Base-by-base conservation (phyloP, 92 coral and sea anemone genomes). In the Heteractis magnifica region DNA sequence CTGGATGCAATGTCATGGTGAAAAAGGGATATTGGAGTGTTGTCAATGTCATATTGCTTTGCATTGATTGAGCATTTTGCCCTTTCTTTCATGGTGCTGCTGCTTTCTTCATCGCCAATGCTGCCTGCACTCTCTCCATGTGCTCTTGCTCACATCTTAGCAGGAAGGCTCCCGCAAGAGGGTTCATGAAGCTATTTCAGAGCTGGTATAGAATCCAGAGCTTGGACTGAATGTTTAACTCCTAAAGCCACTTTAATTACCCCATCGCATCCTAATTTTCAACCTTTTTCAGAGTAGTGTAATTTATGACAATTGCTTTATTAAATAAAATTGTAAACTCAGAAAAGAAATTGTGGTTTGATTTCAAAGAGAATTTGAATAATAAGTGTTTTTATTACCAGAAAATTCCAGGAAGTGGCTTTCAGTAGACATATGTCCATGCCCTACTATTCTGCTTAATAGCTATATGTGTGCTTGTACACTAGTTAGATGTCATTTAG, bases 151-250 rank as follows among this genome's bases (percentile, higher is more conserved):
- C 91, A 88, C 76, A 84, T 74, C 90, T 90, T 89, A 93, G 97
- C 89, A 91, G 97, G 92, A 91, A 74, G 87, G 77, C 89, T 84
- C 89, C 91, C 97, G 97, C 97, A 93, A 93, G 97, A 93, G 97
- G 87, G 89, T 90, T 87, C 93, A 92, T 92, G 97, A 93, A 76
- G 81, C 93, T 71, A 85, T 92, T 51, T 86, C 93, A 83, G 97
- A 93, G 91, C 97, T 91, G 97, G 97, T 93, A 93, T 89, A 88
- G 84, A 82, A 65, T 79, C 59, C 49, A 56, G 74, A 72, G 88
- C 83, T 56, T 81, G 87, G 59, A 72, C 78, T 71, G 59, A 71
- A 18, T 82, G 78, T 82, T 72, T 82, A 21, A 18, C 41, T 77
- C 20, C 80, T 77, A 60, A 83, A 55, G 82, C 84, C 80, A 62